Percentiles rank a stretch among this genome's conserved stretches.
phyloP scores from a whole-genome alignment of 2,888 invertebrate genomes.

The Euplagia quadripunctaria region DNA sequence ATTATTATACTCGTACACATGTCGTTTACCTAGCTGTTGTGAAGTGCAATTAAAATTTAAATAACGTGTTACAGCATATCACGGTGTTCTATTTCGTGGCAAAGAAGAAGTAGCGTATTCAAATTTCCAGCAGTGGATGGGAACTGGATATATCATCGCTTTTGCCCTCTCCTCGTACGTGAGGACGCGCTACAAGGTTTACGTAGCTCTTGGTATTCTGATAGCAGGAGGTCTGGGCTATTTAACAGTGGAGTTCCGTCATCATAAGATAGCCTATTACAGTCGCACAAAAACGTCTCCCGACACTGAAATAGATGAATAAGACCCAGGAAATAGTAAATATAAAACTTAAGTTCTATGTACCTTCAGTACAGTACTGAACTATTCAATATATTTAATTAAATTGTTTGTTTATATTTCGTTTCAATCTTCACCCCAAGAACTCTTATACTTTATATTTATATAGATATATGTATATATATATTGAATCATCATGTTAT shows the following conservation, averaged over 20 bases:
- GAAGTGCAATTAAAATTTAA: neutral
- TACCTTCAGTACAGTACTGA: too few species aligned
- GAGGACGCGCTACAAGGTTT: conserved; percentile 84
- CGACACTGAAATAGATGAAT: neutral
- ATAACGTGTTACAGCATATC: conserved; percentile 82
- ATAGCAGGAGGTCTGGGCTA: conserved; percentile 85
- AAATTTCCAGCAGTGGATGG: conserved; percentile 91
- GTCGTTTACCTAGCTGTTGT: neutral
- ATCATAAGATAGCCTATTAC: conserved; percentile 44
- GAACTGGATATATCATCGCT: conserved; percentile 89
- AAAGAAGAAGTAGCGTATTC: conserved; percentile 90
- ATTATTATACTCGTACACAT: too few species aligned
- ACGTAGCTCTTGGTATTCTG: conserved; percentile 82
- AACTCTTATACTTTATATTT: too few species aligned
- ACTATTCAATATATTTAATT: too few species aligned
- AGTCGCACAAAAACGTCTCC: neutral
- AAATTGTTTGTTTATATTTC: too few species aligned
- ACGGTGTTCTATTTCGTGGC: conserved; percentile 89
- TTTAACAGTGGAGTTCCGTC: conserved; percentile 74
- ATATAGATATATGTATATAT: too few species aligned
- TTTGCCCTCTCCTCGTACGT: conserved; percentile 87
- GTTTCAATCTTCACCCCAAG: too few species aligned
- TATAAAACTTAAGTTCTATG: too few species aligned
- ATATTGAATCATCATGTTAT: too few species aligned
- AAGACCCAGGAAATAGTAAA: too few species aligned